Evolutionary conservation across 2,113 vertebrate species (phyloP).

Genomic region (Caracal caracal): DNA sequence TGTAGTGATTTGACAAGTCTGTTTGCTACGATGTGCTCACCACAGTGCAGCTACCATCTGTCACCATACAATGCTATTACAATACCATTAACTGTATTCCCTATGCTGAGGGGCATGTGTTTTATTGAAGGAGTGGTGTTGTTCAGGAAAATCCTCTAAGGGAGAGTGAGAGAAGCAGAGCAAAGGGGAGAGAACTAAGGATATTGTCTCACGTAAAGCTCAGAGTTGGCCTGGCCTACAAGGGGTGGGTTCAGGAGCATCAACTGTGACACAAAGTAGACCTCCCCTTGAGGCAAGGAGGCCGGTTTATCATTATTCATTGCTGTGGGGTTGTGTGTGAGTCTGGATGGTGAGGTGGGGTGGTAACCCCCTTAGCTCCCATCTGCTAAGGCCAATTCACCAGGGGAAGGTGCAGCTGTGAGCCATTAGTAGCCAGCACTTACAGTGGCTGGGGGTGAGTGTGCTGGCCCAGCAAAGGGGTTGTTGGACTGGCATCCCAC

Average conservation of each 20-base stretch:
- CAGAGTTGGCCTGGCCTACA: background rate
- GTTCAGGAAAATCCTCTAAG: background rate
- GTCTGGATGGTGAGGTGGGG: background rate
- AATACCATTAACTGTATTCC: background rate
- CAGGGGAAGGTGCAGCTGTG: background rate
- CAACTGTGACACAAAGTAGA: background rate
- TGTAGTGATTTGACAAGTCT: background rate
- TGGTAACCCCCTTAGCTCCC: background rate
- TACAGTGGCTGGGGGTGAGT: background rate
- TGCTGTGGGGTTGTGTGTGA: background rate
- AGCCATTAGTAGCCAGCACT: background rate
- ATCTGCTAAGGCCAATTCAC: background rate
- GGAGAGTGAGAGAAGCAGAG: background rate
- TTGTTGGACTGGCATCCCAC: background rate
- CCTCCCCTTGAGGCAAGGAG: background rate
- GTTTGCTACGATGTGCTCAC: background rate
- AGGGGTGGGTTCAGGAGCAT: background rate
- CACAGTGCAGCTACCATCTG: background rate
- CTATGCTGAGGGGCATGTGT: background rate
- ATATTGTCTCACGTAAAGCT: background rate
- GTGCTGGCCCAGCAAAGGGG: background rate
- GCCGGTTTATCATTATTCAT: background rate
- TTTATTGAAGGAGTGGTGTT: background rate
- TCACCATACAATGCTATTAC: background rate
- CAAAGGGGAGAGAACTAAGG: background rate